Conservation (phyloP, 2,113 vertebrate species). For the Craseonycteris thonglongyai region DNA sequence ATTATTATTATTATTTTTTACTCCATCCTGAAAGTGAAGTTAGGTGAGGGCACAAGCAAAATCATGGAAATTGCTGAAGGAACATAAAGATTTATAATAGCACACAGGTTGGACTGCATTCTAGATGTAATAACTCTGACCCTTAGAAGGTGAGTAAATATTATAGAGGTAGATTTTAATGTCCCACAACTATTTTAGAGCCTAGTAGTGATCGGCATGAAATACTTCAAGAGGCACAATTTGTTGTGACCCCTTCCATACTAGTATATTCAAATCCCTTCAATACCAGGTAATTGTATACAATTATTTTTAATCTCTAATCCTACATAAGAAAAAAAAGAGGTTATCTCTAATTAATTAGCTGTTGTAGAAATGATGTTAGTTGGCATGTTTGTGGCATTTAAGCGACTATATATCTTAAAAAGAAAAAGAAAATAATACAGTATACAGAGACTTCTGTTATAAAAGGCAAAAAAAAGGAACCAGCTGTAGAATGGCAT, state of each 20-base stretch:
- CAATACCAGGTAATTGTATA: constrained; percentile 39
- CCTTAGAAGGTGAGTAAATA: neutral
- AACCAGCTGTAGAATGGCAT: neutral
- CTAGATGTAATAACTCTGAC: neutral
- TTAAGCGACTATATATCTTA: constrained; percentile 35
- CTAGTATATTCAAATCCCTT: constrained; percentile 35
- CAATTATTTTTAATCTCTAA: constrained; percentile 52
- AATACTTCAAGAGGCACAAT: constrained; percentile 27
- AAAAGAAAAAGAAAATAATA: constrained; percentile 34
- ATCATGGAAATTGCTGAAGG: neutral
- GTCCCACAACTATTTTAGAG: neutral
- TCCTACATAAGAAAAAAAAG: constrained; percentile 10
- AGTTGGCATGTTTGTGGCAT: constrained; percentile 1
- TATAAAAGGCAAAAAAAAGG: neutral
- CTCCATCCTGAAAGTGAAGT: neutral
- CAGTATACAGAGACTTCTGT: neutral
- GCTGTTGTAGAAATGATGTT: constrained; percentile 26
- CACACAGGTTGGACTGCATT: neutral
- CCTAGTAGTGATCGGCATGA: constrained; percentile 7
- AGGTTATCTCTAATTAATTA: constrained; percentile 39
- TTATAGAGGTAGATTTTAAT: neutral
- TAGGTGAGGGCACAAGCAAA: neutral
- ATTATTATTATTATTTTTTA: too few relatives aligned
- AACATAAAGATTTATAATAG: too few relatives aligned
- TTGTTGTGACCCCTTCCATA: neutral